A percentile compares a stretch with the other conserved stretches of the same genome.
phyloP scores from a whole-genome alignment of 2,113 vertebrate species.

The Spea multiplicata region DNA sequence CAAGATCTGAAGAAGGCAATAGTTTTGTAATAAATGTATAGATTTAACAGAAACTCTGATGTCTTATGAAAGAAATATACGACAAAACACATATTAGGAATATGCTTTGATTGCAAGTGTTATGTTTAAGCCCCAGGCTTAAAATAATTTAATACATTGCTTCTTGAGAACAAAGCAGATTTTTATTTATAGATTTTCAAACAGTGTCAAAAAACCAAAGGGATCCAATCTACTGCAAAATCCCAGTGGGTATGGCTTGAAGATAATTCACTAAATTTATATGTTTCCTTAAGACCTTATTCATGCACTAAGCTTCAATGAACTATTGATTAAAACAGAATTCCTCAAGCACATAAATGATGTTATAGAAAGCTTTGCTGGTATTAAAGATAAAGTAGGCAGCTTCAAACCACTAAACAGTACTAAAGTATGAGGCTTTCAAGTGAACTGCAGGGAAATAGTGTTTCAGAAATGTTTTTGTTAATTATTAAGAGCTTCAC shows the following conservation, averaged over 20 bases:
- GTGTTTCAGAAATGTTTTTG: too few species aligned
- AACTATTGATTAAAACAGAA: conserved; percentile 45
- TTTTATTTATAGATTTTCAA: conserved; percentile 43
- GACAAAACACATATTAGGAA: conserved; percentile 8
- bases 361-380: conserved; percentile 30
- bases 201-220: conserved; percentile 22
- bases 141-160: conserved; percentile 25
- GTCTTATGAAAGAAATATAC: conserved; percentile 11
- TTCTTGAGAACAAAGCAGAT: conserved; percentile 28
- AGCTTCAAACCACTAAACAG: conserved; percentile 19
- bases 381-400: conserved; percentile 25
- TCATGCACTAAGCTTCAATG: conserved; percentile 44
- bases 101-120: conserved; percentile 23
- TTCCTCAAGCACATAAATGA: conserved; percentile 38
- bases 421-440: conserved; percentile 2
- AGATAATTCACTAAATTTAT: conserved; percentile 44
- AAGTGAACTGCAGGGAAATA: conserved; percentile 6
- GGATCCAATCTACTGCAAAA: conserved; percentile 28
- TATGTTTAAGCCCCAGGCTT: conserved; percentile 25
- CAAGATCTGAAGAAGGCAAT: too few species aligned
- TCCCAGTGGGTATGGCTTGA: conserved; percentile 31
- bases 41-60: neutral
- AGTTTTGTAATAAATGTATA: too few species aligned
- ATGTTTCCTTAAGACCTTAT: conserved; percentile 43
- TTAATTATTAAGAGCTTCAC: too few species aligned